A percentile compares a stretch with the other conserved stretches of the same genome.
phyloP scores from a whole-genome alignment of 2,797 vertebrate species.

The Melanogrammus aeglefinus region DNA sequence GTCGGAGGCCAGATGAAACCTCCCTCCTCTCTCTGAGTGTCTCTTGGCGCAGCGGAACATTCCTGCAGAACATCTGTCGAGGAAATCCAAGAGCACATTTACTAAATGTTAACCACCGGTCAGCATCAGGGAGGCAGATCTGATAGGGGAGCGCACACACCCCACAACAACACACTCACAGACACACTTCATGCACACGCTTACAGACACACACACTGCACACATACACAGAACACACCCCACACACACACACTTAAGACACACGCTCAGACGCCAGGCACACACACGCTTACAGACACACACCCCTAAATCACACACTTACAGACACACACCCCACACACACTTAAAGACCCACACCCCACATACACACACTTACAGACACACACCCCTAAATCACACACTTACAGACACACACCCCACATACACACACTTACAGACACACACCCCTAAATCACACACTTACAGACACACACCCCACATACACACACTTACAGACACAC shows the following conservation, averaged over 20 bases:
- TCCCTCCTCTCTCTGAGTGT: slow-evolving; percentile 48
- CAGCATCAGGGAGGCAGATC: slow-evolving; percentile 59
- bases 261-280: neutral
- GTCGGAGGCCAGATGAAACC: slow-evolving; percentile 50
- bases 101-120: slow-evolving; percentile 67
- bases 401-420: too few species aligned
- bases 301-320: too few species aligned
- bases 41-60: slow-evolving; percentile 66
- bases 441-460: neutral
- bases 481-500: too few species aligned
- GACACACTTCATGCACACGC: slow-evolving; percentile 1
- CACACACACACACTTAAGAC: neutral
- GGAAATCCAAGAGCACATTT: slow-evolving; percentile 68
- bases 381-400: too few species aligned
- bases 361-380: too few species aligned
- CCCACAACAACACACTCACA: neutral
- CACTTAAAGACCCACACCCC: too few species aligned
- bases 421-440: neutral
- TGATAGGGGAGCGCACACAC: slow-evolving; percentile 41
- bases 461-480: neutral
- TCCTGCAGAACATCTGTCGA: slow-evolving; percentile 71
- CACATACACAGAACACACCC: neutral
- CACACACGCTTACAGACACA: neutral
- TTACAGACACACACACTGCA: neutral
- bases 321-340: neutral